phyloP scores from a whole-genome alignment of 2,113 vertebrate genomes.

The Eurypyga helias region DNA sequence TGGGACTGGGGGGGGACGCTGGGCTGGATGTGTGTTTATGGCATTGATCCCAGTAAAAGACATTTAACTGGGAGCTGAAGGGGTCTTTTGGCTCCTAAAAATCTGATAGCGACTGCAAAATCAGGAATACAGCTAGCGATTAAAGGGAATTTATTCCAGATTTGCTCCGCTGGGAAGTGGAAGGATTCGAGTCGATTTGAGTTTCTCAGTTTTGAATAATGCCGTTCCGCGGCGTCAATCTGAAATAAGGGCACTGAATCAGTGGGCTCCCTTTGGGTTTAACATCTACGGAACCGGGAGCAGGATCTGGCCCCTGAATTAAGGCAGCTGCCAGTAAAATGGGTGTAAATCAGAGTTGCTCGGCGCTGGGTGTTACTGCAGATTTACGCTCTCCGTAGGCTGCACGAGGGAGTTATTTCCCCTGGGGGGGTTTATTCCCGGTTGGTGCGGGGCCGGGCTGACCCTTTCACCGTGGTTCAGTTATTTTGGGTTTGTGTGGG shows the following conservation, averaged over 20 bases:
- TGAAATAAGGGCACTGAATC: rapidly evolving
- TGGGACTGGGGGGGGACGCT: background rate
- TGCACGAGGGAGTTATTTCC: too few relatives aligned
- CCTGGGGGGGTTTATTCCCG: background rate
- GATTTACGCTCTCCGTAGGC: background rate
- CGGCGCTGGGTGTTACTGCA: background rate
- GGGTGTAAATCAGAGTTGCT: background rate
- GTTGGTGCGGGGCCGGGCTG: background rate
- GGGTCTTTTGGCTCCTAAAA: background rate
- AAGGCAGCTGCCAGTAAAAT: rapidly evolving
- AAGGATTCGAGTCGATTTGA: rapidly evolving
- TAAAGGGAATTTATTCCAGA: background rate
- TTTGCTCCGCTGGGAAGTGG: background rate
- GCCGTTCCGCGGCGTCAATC: rapidly evolving
- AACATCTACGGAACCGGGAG: rapidly evolving
- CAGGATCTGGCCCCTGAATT: background rate
- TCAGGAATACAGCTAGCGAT: background rate
- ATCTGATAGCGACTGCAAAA: rapidly evolving
- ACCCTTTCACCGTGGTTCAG: background rate
- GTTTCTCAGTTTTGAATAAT: background rate
- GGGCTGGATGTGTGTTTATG: background rate
- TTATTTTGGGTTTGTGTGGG: rapidly evolving
- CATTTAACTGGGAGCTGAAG: background rate
- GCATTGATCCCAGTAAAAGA: background rate
- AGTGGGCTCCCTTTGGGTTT: background rate